Evolutionary conservation across 1,140 invertebrate species (phyloP), one percentile per base, ranked within the genome.

Genomic region (Octopus sinensis): DNA sequence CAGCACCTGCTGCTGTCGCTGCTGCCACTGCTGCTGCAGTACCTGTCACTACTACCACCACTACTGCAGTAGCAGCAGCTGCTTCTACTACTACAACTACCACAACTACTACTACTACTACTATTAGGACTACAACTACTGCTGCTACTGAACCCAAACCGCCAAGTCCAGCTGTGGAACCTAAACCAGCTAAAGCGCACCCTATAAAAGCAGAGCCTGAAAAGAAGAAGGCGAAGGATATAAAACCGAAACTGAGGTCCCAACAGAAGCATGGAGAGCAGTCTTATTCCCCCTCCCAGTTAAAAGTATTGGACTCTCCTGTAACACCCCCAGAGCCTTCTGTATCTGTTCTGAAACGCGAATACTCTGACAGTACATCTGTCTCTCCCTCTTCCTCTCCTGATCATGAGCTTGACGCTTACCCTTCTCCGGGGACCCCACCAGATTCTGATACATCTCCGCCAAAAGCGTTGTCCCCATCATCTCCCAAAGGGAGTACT

Each of bases 381-480:
- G 88, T 88, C 9, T 88, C 88, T 1, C 87, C 88, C 4, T 86
- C 87, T 4, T 89, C 88, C 0, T 88, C 87, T 6, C 86, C 87
- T 6, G 88, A 90, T 54, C 82, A 86, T 56, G 86, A 89, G 62
- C 79, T 86, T 10, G 88, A 88, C 79, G 84, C 83, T 23, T 90
- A 87, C 81, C 88, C 88, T 12, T 89, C 88, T 3, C 89, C 89
- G 5, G 89, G 89, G 13, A 89, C 89, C 23, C 88, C 89, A 17
- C 89, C 88, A 0, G 89, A 90, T 76, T 89, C 88, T 0, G 88
- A 89, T 77, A 87, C 86, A 5, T 90, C 89, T 5, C 89, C 89
- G 53, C 89, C 89, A 53, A 88, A 89, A 82, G 88, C 89, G n/a
- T 88, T 88, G 75, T 90, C 89, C 6, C 89, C 89, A 0, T 89